Conservation (phyloP, 1,140 invertebrate genomes). For the Microplitis mediator region DNA sequence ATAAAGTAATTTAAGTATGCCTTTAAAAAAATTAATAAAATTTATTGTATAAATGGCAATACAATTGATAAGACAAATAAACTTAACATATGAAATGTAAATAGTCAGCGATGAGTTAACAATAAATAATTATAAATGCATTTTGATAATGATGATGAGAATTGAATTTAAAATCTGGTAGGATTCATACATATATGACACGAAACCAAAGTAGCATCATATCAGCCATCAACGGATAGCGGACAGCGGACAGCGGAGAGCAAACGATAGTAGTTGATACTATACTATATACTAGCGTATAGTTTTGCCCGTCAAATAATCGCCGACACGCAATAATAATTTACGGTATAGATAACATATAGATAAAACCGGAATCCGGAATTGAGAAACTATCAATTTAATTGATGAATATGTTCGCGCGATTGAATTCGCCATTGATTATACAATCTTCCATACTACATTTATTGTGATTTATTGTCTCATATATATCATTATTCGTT, state of each 20-base stretch:
- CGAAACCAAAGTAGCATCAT: not conserved
- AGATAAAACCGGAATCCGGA: not conserved
- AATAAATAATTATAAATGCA: too few species aligned
- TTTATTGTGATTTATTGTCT: too few species aligned
- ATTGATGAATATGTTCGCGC: constrained; percentile 18
- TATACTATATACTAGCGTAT: not conserved
- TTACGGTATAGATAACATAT: not conserved
- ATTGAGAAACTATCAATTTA: constrained; percentile 16
- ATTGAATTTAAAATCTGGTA: too few species aligned
- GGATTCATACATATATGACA: not conserved
- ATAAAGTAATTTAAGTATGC: not conserved
- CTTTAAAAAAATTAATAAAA: not conserved
- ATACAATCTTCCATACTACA: not conserved
- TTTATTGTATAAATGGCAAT: too few species aligned
- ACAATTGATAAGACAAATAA: too few species aligned
- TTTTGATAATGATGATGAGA: too few species aligned
- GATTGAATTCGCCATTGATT: constrained; percentile 10
- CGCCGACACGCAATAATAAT: constrained; percentile 5
- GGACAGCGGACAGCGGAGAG: not conserved
- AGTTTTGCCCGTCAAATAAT: constrained; percentile 8
- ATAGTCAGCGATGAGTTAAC: too few species aligned
- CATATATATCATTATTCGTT: too few species aligned
- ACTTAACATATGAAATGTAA: too few species aligned
- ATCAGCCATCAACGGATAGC: not conserved
- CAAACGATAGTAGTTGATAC: not conserved